Evolutionary conservation across 2,888 invertebrate species (phyloP).

Genomic region (Leuctra nigra): DNA sequence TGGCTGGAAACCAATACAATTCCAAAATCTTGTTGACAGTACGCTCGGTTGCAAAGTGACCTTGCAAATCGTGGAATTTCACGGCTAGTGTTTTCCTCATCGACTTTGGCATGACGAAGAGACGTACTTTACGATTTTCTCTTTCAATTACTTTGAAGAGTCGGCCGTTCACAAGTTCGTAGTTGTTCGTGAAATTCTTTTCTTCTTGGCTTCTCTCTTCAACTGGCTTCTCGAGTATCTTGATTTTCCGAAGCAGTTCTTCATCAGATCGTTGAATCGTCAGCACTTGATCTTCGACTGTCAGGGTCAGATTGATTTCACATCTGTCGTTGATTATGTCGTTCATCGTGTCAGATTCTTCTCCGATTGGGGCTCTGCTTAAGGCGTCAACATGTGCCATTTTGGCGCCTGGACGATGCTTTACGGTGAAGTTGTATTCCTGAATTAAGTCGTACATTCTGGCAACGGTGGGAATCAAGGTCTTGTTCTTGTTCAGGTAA

Average conservation of each 20-base stretch:
- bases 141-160: not conserved
- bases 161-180: not conserved
- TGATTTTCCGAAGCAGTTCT: not conserved
- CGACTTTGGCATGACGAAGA: not conserved
- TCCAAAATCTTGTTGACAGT: slow-evolving; percentile 28
- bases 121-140: not conserved
- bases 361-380: not conserved
- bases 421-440: not conserved
- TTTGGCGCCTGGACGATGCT: slow-evolving; percentile 9
- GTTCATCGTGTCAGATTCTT: not conserved
- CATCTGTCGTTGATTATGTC: not conserved
- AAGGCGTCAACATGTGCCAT: slow-evolving; percentile 13
- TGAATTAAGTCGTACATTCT: not conserved
- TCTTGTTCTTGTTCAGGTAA: not conserved
- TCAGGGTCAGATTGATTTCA: not conserved
- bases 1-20: slow-evolving; percentile 1
- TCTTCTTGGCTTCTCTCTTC: not conserved
- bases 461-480: not conserved
- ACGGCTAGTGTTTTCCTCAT: not conserved
- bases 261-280: not conserved
- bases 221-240: not conserved
- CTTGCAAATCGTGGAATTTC: slow-evolving; percentile 16
- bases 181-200: not conserved
- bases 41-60: not conserved
- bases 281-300: not conserved